Evolutionary conservation across 1,140 invertebrate genomes (phyloP), one percentile per base, ranked within the genome.

Genomic region (Apis laboriosa): DNA sequence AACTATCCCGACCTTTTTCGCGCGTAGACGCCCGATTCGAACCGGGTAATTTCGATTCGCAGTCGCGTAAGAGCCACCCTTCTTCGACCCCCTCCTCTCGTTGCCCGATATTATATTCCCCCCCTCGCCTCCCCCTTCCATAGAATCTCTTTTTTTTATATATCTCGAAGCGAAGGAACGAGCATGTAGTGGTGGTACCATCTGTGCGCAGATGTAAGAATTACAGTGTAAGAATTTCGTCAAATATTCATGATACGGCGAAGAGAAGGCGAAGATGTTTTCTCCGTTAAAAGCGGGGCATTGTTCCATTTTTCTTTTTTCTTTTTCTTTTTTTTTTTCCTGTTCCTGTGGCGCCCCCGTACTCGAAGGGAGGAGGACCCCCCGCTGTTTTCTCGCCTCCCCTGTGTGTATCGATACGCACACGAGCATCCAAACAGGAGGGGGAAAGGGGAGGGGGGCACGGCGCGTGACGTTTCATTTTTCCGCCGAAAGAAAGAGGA

Each of bases 211-310:
- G 4, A n/a, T n/a, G n/a, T 43, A 0, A 3, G 17, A 53, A 13
- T 11, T n/a, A 3, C n/a, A 0, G 19, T 2, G 71, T 15, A 43
- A 60, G 56, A 43, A 55, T 67, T 66, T 56, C 63, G 21, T 67
- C n/a, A 60, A 74, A 60, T 34, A 74, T 74, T 74, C 72, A 49
- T 2, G 5, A 43, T 60, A 49, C 28, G 9, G 3, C 56, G 43
- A 49, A 12, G 19, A 24, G 15, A 73, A 3, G 28, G 55, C 75
- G 61, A 34, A 60, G 60, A 88, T 91, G 89, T 92, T 92, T 92
- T 90, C 90, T 87, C 89, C 90, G 84, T 91, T 93, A 91, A 93
- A 91, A 93, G 92, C 90, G 53, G 28, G 55, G 77, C 71, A 28
- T 51, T 67, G 61, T 79, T 67, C 12, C 60, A 28, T 64, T 83